These are phyloP conservation scores for Agelastica alni DNA, from an alignment of 2,888 invertebrate genomes.

Conservation along the genomic window DNA sequence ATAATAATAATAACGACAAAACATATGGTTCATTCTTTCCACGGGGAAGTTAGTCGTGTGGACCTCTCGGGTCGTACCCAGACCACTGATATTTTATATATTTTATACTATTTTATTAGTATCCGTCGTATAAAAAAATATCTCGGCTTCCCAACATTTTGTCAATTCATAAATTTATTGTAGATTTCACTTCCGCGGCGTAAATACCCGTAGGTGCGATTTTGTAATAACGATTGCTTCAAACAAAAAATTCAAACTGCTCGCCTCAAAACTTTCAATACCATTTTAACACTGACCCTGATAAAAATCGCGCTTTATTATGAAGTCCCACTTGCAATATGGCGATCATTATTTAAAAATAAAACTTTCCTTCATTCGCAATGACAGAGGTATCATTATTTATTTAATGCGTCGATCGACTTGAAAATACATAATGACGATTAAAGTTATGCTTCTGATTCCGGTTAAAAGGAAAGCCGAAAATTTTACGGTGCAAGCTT, in stretches of 20 bases:
- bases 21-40: too few species aligned
- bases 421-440: not conserved
- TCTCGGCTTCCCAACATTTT: too few species aligned
- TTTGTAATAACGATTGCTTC: not conserved
- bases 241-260: too few species aligned
- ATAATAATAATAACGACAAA: too few species aligned
- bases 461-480: not conserved
- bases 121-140: too few species aligned
- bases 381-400: too few species aligned
- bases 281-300: not conserved
- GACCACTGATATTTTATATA: too few species aligned
- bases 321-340: not conserved
- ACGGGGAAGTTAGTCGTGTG: too few species aligned
- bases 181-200: not conserved
- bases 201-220: not conserved
- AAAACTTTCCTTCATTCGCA: not conserved
- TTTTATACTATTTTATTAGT: too few species aligned
- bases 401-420: not conserved
- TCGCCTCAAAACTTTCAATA: not conserved
- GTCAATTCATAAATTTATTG: not conserved
- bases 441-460: not conserved
- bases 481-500: not conserved
- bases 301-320: not conserved
- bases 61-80: too few species aligned
- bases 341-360: not conserved